Base-by-base conservation (phyloP, 2,888 invertebrate species). In the Phytoseiulus persimilis region DNA sequence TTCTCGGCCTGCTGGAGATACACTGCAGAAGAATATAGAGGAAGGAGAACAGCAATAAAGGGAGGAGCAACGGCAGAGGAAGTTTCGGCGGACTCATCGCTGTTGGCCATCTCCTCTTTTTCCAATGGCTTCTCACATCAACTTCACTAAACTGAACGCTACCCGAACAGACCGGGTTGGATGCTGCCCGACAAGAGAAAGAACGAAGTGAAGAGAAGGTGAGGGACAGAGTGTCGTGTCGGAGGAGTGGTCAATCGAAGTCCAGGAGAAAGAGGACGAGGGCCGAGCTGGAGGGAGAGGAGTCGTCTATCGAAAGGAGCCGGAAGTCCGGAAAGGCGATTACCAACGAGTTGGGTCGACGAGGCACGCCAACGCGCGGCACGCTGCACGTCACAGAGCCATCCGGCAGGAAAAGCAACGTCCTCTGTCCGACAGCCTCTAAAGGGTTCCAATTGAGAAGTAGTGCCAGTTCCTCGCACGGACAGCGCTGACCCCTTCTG, bases 321-420 rank as follows among this genome's bases (percentile, higher is more conserved):
- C 65, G 65, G 65, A 65, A 65, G 65, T 65, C 65, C 65, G 65
- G 65, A 65, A 65, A 65, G n/a, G 65, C 65, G 65, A 65, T 65
- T 65, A 65, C 65, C 65, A 23, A 65, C 65, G 65, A 65, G 65
- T 23, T 2, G 65, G 28, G 65, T 14, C 65, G 14, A 65, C 65
- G 65, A 65, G 65, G 65, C 65, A 65, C 65, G 65, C 65, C 65
- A 65, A 14, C 23, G 65, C 65, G 65, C 14, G 65, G 65, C 65
- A 65, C 65, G 65, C 65, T 14, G 65, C 65, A 65, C 65, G 65
- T 65, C 65, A 65, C 65, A 28, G 65, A 65, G 2, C 65, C 65
- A 65, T 65, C 65, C 65, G 65, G 65, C 28, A 65, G 65, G 65
- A 28, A 65, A 65, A 28, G 65, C 65, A 14, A 28, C 14, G 9